phyloP scores from a whole-genome alignment of 2,113 vertebrate species.

The Taurulus bubalis region DNA sequence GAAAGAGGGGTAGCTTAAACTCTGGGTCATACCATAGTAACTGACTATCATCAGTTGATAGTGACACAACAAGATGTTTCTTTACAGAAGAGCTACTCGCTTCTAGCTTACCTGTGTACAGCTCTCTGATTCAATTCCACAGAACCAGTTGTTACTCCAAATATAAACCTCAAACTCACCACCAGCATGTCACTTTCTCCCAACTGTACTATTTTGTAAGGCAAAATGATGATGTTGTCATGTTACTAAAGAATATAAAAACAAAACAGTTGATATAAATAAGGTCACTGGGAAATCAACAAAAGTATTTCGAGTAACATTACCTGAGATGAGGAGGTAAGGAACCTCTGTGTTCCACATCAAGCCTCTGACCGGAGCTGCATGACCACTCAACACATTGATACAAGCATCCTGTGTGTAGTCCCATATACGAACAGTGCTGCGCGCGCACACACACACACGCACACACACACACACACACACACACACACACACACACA shows the following conservation, averaged over 20 bases:
- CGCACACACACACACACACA: not conserved
- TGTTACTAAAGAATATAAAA: not conserved
- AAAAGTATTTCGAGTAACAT: not conserved
- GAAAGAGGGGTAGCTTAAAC: not conserved
- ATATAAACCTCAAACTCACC: not conserved
- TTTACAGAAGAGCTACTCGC: not conserved
- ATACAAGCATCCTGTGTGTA: slow-evolving; percentile 97
- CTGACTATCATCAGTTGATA: not conserved
- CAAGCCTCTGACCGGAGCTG: slow-evolving; percentile 93
- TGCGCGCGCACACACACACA: slow-evolving; percentile 71
- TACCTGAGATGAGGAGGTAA: slow-evolving; percentile 92
- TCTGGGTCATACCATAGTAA: not conserved
- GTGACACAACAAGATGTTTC: not conserved
- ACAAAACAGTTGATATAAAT: not conserved
- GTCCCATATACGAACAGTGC: slow-evolving; percentile 97
- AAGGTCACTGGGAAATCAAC: not conserved
- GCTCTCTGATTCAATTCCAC: not conserved
- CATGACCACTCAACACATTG: slow-evolving; percentile 92
- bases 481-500: not conserved
- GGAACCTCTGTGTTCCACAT: slow-evolving; percentile 98
- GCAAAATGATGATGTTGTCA: not conserved
- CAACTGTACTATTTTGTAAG: not conserved
- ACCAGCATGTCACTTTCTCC: not conserved
- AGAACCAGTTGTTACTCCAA: not conserved
- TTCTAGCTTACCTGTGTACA: not conserved